Base-by-base conservation (phyloP, 2,113 vertebrate species). In the Mesitornis unicolor region DNA sequence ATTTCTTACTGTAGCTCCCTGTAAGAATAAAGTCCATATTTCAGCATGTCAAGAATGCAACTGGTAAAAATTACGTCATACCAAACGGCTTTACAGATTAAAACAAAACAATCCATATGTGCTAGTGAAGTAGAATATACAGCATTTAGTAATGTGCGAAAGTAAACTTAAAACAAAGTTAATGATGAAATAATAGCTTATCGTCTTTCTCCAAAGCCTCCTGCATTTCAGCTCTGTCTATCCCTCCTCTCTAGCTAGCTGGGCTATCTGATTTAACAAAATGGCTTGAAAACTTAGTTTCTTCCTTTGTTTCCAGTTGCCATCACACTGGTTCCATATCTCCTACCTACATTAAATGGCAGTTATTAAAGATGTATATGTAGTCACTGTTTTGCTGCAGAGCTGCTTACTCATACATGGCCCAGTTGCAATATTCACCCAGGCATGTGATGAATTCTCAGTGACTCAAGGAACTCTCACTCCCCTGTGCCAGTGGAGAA, bases 51-150 rank as follows among this genome's bases (percentile, higher is more conserved):
- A 74, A 80, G 54, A 74, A 42, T 14, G 12, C 4, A 70, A 70
- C 13, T 43, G 0, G 0, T 21, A 69, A 51, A 65, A 33, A 42
- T 36, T 10, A n/a, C 3, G 14, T 13, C 43, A 42, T 7, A 79
- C 1, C 57, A 71, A 22, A 16, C 4, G 47, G 14, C 17, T 75
- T 70, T 47, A 47, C 9, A 61, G 75, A 61, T 43, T 50, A 43
- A 75, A 83, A 2, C 17, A 38, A 76, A 54, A 40, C 10, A 5
- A 68, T 38, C 8, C 6, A 29, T 36, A 48, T 7, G 38, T n/a
- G n/a, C 13, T 15, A 42, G 24, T 40, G 50, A 84, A 50, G 40
- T 13, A 48, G 47, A 43, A 43, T 26, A 43, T 26, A 42, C 22
- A 53, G 40, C n/a, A 85, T 43, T 54, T 48, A 43, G 15, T 56